A percentile compares a stretch with the other conserved stretches of the same genome.
These are phyloP conservation scores for Oryzias sinensis DNA, from an alignment of 2,797 vertebrate genomes.

Conservation along the genomic window DNA sequence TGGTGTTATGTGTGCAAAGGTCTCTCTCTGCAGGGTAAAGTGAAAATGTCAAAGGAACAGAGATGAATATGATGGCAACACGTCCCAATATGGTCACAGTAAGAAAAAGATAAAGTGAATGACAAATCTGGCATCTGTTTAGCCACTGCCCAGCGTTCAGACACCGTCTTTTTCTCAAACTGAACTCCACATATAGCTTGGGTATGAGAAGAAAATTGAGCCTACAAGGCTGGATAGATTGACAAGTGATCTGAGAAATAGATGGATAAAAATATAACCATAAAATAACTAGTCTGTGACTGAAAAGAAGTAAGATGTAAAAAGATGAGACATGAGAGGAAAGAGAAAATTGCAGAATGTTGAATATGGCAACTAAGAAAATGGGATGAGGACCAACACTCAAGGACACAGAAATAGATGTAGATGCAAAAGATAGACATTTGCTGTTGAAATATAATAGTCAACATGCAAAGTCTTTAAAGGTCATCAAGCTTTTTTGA, in stretches of 20 bases:
- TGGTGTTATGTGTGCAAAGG: neutral
- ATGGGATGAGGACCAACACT: constrained; percentile 13
- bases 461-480: constrained; percentile 40
- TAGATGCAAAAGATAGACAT: constrained; percentile 36
- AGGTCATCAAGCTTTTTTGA: constrained; percentile 32
- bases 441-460: too few species aligned
- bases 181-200: constrained; percentile 28
- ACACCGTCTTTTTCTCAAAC: constrained; percentile 28
- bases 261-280: neutral
- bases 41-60: constrained; percentile 15
- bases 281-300: constrained; percentile 8
- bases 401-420: constrained; percentile 34
- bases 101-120: constrained; percentile 17
- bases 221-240: constrained; percentile 8
- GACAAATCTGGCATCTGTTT: constrained; percentile 40
- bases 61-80: constrained; percentile 11
- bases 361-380: constrained; percentile 8
- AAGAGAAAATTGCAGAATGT: neutral
- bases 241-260: constrained; percentile 20
- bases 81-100: neutral
- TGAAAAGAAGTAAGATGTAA: constrained; percentile 19
- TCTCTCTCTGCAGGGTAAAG: constrained; percentile 34
- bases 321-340: neutral
- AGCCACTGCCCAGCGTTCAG: constrained; percentile 25
- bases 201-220: constrained; percentile 31